Evolutionary conservation across 2,113 vertebrate species (phyloP), one percentile per base, ranked within the genome.

Genomic region (Grantiella picta): DNA sequence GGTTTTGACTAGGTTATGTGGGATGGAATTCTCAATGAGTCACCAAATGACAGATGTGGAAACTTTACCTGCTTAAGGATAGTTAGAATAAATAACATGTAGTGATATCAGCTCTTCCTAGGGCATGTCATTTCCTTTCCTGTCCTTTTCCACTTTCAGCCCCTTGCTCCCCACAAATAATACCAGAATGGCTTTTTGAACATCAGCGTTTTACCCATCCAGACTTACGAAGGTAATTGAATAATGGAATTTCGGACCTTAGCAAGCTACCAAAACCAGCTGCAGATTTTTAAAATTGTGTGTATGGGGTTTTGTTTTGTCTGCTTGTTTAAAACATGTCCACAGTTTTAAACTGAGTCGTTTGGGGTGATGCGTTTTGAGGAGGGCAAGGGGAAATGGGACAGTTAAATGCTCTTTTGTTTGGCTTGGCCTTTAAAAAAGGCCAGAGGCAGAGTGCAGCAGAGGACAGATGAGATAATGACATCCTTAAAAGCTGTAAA

Each of bases 401-500:
- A 38, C 70, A 88, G 63, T 91, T 70, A 85, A 87, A 77, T 83
- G 50, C 53, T 88, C 21, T 76, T 50, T 54, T 90, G 49, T 90
- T 93, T 63, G n/a, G 70, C 63, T 75, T 89, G 69, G n/a, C n/a
- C 61, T 86, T 89, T 77, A 71, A 66, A 85, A 85, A 86, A 75
- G 42, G 73, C 77, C 69, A 63, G 70, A 92, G 77, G 89, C 59
- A 86, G 68, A 95, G 91, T 78, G 53, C 66, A 81, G 42, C 8
- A 76, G 81, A 84, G 93, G 85, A 66, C 57, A 68, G 42, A 85
- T 75, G 85, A 95, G 88, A 85, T 95, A 93, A 96, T 90, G 79
- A 80, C 56, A 59, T 79, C 73, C 75, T 80, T 96, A 77, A 93
- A 94, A 96, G 86, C 84, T 54, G 19, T 92, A 92, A 59, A 68